phyloP scores from a whole-genome alignment of 92 coral and sea anemone genomes.

The Galaxea fascicularis region DNA sequence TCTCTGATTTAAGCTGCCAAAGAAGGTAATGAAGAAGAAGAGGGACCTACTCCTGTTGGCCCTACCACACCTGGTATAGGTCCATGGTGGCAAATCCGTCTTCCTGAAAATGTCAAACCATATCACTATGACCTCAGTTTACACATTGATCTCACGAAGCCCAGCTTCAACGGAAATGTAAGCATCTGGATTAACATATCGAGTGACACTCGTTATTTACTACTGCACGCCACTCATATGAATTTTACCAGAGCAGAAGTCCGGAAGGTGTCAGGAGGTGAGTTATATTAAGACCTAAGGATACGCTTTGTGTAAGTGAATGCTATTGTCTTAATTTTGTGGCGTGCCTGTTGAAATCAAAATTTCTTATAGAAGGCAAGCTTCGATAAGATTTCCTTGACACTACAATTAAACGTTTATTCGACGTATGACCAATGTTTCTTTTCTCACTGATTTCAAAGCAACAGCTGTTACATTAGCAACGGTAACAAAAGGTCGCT shows the following conservation, averaged over 20 bases:
- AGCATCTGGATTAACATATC: conserved; percentile 57
- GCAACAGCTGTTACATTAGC: no score
- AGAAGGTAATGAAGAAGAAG: conserved; percentile 26
- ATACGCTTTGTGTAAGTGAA: no score
- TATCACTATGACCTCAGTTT: conserved; percentile 63
- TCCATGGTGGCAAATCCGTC: conserved; percentile 73
- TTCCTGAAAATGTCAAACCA: conserved; percentile 63
- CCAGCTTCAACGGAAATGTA: conserved; percentile 61
- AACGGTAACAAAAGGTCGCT: no score
- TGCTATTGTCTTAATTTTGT: no score
- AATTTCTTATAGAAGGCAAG: no score
- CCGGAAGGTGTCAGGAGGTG: conserved; percentile 34
- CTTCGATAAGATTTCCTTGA: no score
- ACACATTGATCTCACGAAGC: conserved; percentile 58
- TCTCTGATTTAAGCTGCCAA: background rate
- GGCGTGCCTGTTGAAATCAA: no score
- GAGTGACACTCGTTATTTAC: conserved; percentile 51
- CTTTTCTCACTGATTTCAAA: no score
- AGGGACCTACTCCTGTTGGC: conserved; percentile 1
- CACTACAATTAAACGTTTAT: no score
- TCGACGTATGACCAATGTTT: no score
- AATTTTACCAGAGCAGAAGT: conserved; percentile 50
- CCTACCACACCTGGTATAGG: conserved; percentile 76
- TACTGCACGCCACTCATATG: conserved; percentile 54
- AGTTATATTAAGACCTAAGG: background rate